phyloP scores from a whole-genome alignment of 1,140 invertebrate genomes.

The Mesaphorura yosii region DNA sequence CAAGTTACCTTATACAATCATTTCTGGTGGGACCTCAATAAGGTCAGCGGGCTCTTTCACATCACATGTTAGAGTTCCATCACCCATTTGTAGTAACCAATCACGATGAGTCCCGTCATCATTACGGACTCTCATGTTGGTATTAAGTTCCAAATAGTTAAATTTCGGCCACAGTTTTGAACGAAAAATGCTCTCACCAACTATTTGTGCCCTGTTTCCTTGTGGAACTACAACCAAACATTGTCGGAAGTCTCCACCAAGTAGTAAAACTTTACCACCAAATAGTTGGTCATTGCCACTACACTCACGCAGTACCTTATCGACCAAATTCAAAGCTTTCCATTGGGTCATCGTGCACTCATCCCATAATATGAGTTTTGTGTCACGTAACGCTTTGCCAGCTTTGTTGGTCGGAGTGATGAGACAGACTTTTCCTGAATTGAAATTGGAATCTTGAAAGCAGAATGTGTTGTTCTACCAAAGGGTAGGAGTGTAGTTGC shows the following conservation, averaged over 20 bases:
- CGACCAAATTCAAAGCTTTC: neutral
- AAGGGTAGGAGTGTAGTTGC: slow-evolving; percentile 17
- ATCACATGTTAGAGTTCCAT: neutral
- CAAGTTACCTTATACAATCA: neutral
- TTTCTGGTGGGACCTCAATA: slow-evolving; percentile 16
- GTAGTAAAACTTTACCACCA: slow-evolving; percentile 16
- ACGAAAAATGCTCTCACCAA: slow-evolving; percentile 7
- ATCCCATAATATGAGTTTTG: slow-evolving; percentile 16
- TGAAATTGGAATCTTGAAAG: slow-evolving; percentile 12
- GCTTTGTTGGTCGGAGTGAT: neutral
- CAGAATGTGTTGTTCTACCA: slow-evolving; percentile 20
- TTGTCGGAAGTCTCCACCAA: slow-evolving; percentile 28
- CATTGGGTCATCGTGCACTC: slow-evolving; percentile 11
- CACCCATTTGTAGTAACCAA: slow-evolving; percentile 13
- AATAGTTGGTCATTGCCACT: slow-evolving; percentile 2
- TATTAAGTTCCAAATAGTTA: neutral
- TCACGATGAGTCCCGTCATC: neutral
- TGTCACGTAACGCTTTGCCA: neutral
- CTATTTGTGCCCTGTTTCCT: slow-evolving; percentile 7
- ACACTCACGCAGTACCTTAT: slow-evolving; percentile 1
- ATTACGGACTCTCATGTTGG: slow-evolving; percentile 13
- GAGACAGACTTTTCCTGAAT: neutral
- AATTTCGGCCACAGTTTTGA: neutral
- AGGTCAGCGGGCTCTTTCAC: neutral
- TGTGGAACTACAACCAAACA: slow-evolving; percentile 17